Base-by-base conservation (phyloP, 2,888 invertebrate genomes). In the Mycalesis mineus region DNA sequence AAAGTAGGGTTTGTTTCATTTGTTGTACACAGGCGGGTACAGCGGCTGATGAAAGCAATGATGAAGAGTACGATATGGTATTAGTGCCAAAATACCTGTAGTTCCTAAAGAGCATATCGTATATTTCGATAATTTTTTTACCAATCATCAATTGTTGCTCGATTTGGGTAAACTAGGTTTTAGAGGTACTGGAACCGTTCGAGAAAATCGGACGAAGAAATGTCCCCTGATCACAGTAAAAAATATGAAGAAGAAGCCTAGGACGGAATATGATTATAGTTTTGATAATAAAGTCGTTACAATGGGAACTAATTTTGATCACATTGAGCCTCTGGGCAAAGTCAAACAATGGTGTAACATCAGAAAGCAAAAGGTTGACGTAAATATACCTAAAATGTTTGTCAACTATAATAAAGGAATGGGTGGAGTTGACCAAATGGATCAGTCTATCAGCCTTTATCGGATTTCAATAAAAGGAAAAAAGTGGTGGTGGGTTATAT, bases 401-500 rank as follows among this genome's bases (percentile, higher is more conserved):
- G 49, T 58, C 47, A 67, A 55, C 45, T 67, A 68, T 55, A 67
- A 67, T 55, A 65, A 63, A 61, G 53, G 59, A 28, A 69, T 69
- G 68, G 65, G 67, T 51, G 67, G 66, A 36, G 66, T 68, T 29
- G 68, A 70, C 55, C 63, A 66, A 62, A 54, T 62, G 57, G 68
- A 68, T 57, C 68, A 67, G 55, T 29, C 29, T 6, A 29, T 29
- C 29, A 7, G 5, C 4, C 5, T 7, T 6, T 29, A 29, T 7
- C 4, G 29, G 7, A 6, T 7, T 6, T 4, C 29, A 6, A 29
- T 29, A 29, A 4, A 29, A 29, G 29, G 29, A 4, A 45, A 68
- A 61, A 68, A 67, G 54, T 68, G 68, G 69, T 68, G 64, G 66
- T 69, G 68, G 68, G 62, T 63, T 52, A 58, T 68, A 45, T 65